phyloP scores from a whole-genome alignment of 2,797 vertebrate genomes.

The Gymnoscopelus braueri region DNA sequence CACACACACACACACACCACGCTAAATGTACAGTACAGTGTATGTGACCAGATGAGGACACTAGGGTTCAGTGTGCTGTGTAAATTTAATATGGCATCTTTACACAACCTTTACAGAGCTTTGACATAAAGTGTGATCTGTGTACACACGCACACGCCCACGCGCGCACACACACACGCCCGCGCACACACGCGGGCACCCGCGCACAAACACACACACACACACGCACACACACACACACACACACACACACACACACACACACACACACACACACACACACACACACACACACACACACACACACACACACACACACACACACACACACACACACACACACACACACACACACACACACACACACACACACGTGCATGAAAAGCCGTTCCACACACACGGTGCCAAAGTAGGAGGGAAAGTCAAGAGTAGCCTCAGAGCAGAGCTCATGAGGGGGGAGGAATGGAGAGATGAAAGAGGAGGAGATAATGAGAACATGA shows the following conservation, averaged over 20 bases:
- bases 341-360: background rate
- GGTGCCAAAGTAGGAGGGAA: background rate
- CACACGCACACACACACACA: constrained; percentile 52
- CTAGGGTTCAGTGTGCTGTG: background rate
- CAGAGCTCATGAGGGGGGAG: background rate
- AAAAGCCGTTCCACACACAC: constrained; percentile 26
- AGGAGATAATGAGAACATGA: constrained; percentile 1
- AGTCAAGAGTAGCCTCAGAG: constrained; percentile 25
- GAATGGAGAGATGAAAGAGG: background rate
- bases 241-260: constrained; percentile 27
- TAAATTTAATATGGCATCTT: constrained; percentile 48
- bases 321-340: too few species aligned
- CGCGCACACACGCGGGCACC: background rate
- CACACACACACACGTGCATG: constrained; percentile 5
- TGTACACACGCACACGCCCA: background rate
- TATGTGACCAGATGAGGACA: background rate
- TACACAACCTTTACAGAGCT: constrained; percentile 7
- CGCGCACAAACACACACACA: background rate
- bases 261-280: constrained; percentile 28
- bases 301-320: too few species aligned
- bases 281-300: constrained; percentile 1
- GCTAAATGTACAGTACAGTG: constrained; percentile 36
- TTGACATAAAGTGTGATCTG: background rate
- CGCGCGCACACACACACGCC: background rate
- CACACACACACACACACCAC: constrained; percentile 29